A percentile compares a stretch with the other conserved stretches of the same genome.
phyloP scores from a whole-genome alignment of 2,888 invertebrate species.

The Amphiduros pacificus region DNA sequence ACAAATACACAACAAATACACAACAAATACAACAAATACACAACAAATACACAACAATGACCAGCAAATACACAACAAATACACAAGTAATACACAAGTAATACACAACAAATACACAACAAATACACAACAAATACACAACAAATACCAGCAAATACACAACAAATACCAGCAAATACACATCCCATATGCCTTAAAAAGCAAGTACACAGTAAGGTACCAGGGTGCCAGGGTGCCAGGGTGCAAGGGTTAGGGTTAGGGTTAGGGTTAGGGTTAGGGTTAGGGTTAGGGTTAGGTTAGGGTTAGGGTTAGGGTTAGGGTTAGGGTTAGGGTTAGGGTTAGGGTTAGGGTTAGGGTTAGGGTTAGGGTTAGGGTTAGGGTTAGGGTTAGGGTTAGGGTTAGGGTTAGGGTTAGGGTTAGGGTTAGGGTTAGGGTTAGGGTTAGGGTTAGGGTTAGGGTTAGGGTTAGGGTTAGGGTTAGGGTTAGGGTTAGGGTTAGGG shows the following conservation, averaged over 20 bases:
- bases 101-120: too few relatives aligned
- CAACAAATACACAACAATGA: too few relatives aligned
- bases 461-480: background rate
- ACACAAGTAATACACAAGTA: too few relatives aligned
- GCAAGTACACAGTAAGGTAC: too few relatives aligned
- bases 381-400: background rate
- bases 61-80: too few relatives aligned
- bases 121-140: too few relatives aligned
- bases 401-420: conserved; percentile 5
- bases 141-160: too few relatives aligned
- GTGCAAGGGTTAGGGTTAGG: background rate
- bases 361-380: background rate
- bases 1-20: too few relatives aligned
- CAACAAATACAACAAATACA: too few relatives aligned
- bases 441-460: conserved; percentile 13
- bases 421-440: conserved; percentile 7
- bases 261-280: background rate
- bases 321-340: background rate
- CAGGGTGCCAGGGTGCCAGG: too few relatives aligned
- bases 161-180: too few relatives aligned
- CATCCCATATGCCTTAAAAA: too few relatives aligned
- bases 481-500: conserved; percentile 11
- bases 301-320: background rate
- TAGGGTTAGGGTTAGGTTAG: background rate
- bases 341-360: background rate